Evolutionary conservation across 2,797 vertebrate genomes (phyloP).

Genomic region (Lophura swinhoii): DNA sequence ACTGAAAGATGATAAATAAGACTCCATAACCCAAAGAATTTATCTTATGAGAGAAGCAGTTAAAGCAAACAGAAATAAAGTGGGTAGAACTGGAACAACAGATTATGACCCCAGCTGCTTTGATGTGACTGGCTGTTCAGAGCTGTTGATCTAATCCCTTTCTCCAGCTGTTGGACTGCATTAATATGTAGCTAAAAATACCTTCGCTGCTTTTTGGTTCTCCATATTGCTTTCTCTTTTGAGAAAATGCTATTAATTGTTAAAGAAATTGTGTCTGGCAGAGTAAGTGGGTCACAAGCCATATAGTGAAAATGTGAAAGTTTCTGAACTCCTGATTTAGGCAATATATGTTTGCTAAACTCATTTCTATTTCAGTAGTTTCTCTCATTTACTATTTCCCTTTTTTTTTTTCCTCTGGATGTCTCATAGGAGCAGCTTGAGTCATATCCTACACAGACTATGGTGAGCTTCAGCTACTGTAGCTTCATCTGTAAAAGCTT

Average conservation of each 20-base stretch:
- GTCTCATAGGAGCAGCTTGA: background rate
- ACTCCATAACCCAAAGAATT: background rate
- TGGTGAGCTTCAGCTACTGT: background rate
- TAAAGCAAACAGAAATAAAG: background rate
- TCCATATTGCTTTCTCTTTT: background rate
- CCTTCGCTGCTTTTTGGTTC: background rate
- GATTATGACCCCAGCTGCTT: conserved; percentile 15
- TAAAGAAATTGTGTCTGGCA: background rate
- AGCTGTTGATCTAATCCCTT: background rate
- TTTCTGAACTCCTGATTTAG: background rate
- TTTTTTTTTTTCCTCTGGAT: background rate
- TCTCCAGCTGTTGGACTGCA: background rate
- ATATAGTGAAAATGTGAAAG: background rate
- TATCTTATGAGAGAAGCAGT: background rate
- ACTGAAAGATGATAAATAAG: background rate
- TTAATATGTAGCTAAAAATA: conserved; percentile 25
- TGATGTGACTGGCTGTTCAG: background rate
- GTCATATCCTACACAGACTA: background rate
- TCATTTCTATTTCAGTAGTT: background rate
- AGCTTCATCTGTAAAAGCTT: conserved; percentile 10
- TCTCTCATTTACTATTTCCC: background rate
- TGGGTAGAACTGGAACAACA: background rate
- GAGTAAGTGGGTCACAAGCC: background rate
- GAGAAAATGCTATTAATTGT: background rate
- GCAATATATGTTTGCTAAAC: background rate